These are phyloP conservation scores for Pogonomyrmex barbatus DNA, from an alignment of 1,140 invertebrate species.

Conservation along the genomic window DNA sequence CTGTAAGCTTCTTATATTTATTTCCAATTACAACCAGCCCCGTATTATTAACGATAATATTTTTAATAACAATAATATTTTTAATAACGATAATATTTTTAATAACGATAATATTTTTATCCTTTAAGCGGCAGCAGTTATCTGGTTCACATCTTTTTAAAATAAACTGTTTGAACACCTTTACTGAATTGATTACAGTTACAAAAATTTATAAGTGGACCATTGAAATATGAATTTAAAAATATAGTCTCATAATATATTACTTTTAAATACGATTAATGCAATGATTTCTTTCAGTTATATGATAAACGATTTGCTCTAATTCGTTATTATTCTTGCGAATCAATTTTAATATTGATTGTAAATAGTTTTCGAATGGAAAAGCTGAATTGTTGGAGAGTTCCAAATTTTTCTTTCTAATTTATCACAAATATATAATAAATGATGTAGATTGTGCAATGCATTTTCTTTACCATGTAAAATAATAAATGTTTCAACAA, in stretches of 20 bases:
- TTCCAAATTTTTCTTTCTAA: conserved; percentile 7
- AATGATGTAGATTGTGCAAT: not conserved
- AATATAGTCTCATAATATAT: not conserved
- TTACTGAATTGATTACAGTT: conserved; percentile 15
- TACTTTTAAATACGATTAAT: not conserved
- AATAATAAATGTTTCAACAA: conserved; percentile 28
- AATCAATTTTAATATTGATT: conserved; percentile 25
- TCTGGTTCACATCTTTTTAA: conserved; percentile 2
- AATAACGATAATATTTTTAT: not conserved
- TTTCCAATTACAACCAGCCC: not conserved
- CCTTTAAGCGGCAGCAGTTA: not conserved
- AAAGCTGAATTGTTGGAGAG: conserved; percentile 23
- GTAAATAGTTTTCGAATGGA: conserved; percentile 25
- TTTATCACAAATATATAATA: conserved; percentile 28
- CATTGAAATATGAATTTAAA: conserved; percentile 11
- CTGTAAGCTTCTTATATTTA: not conserved
- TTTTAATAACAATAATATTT: not conserved
- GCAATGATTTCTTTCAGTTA: not conserved
- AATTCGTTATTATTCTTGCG: conserved; percentile 31
- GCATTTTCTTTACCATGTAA: conserved; percentile 37
- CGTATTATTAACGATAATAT: not conserved
- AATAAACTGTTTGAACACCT: conserved; percentile 14
- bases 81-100: not conserved
- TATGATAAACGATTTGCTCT: conserved; percentile 15
- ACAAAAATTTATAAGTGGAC: not conserved